Conservation (phyloP, 2,888 invertebrate genomes). For the Flabesymbios commensalis region DNA sequence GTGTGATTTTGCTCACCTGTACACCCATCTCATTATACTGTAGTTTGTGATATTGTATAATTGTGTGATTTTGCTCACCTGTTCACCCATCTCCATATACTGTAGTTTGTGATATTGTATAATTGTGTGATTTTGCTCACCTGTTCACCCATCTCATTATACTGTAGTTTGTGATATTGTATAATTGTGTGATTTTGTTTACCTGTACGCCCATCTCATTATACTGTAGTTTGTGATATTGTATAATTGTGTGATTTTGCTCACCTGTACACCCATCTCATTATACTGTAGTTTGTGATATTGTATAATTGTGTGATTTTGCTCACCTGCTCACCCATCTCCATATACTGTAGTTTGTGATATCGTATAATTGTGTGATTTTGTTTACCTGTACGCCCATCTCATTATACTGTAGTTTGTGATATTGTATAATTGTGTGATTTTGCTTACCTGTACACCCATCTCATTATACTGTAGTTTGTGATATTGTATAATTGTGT, state of each 20-base stretch:
- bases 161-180: too few species aligned
- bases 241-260: too few species aligned
- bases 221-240: not conserved
- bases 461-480: not conserved
- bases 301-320: not conserved
- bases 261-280: not conserved
- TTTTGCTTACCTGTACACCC: too few species aligned
- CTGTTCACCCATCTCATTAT: too few species aligned
- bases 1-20: too few species aligned
- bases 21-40: not conserved
- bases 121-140: too few species aligned
- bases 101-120: too few species aligned
- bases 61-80: too few species aligned
- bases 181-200: too few species aligned
- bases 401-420: not conserved
- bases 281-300: not conserved
- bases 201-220: not conserved
- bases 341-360: not conserved
- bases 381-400: not conserved
- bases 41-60: not conserved
- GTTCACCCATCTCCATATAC: not conserved
- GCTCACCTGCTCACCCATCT: not conserved
- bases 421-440: too few species aligned
- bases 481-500: not conserved
- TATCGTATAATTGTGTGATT: not conserved